phyloP scores from a whole-genome alignment of 2,888 invertebrate species.

The Mylabris sibirica region DNA sequence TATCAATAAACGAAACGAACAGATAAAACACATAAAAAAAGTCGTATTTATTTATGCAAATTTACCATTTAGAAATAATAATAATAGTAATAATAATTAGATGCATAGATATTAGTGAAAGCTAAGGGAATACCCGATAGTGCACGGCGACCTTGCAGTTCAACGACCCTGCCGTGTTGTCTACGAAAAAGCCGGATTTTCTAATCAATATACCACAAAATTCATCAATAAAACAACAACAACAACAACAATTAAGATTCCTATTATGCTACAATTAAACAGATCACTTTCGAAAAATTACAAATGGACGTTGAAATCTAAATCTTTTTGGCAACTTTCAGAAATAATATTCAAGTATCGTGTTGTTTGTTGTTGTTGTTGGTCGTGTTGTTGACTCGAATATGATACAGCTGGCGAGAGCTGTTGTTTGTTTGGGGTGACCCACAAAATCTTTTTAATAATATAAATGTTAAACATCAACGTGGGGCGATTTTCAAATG shows the following conservation, averaged over 20 bases:
- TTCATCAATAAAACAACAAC: not conserved
- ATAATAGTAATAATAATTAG: not conserved
- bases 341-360: not conserved
- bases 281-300: not conserved
- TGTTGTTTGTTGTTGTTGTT: not conserved
- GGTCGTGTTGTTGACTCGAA: not conserved
- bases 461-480: constrained; percentile 4
- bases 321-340: constrained; percentile 14
- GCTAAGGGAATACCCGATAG: constrained; percentile 7
- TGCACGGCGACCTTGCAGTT: constrained; percentile 10
- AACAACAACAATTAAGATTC: not conserved
- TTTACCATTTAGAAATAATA: not conserved
- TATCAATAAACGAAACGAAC: not conserved
- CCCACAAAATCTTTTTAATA: not conserved
- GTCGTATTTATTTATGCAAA: not conserved
- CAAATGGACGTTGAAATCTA: not conserved
- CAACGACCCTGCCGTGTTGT: constrained; percentile 5
- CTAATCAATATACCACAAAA: not conserved
- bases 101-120: constrained; percentile 9
- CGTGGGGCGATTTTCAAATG: constrained; percentile 14
- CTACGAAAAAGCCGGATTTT: constrained; percentile 13
- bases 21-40: no score
- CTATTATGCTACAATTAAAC: not conserved
- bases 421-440: constrained; percentile 13
- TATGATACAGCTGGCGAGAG: not conserved